Evolutionary conservation across 1,140 invertebrate genomes (phyloP), one percentile per base, ranked within the genome.

Genomic region (Cyclargus thomasi): DNA sequence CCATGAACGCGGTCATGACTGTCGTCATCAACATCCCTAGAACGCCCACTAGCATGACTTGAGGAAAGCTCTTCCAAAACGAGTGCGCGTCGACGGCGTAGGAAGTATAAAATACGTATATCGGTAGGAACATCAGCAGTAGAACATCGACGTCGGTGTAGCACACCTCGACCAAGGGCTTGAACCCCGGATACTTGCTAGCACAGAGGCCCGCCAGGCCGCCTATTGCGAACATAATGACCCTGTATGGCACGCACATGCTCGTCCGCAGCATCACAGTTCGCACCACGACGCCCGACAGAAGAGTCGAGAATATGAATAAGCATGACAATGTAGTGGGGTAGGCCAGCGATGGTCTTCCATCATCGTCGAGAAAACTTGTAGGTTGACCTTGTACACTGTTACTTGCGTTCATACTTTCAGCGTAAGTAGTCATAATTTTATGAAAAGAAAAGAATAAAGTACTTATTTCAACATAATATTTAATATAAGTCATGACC

Each of bases 41-140:
- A 4, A 86, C 82, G 5, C 80, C 82, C 16, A 90, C 85, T 1
- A 90, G n/a, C 4, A 86, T 20, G 18, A 90, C 83, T 67, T 88
- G 85, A 0, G 83, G 81, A 14, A 86, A 82, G 66, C 83, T 83
- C 39, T 74, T 80, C 84, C 80, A 83, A 63, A 88, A 88, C 0
- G 87, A 85, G 71, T 89, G 86, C 0, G 82, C 74, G 68, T 89
- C 86, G 0, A 88, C 82, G 0, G 68, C 71, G 53, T 89, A 89
- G 0, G 86, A 82, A 0, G 82, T 89, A 55, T 78, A 82, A 64
- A 89, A 89, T 2, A 86, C 73, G 6, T 88, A 68, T 10, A 81
- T 74, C 1, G 86, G 86, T 23, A 89, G 65, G 35, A 82, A 89
- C 0, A 70, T 66, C 8, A 83, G 67, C 11, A 89, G 62, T 0